Evolutionary conservation across 2,113 vertebrate genomes (phyloP), one percentile per base, ranked within the genome.

Genomic region (Ia io): DNA sequence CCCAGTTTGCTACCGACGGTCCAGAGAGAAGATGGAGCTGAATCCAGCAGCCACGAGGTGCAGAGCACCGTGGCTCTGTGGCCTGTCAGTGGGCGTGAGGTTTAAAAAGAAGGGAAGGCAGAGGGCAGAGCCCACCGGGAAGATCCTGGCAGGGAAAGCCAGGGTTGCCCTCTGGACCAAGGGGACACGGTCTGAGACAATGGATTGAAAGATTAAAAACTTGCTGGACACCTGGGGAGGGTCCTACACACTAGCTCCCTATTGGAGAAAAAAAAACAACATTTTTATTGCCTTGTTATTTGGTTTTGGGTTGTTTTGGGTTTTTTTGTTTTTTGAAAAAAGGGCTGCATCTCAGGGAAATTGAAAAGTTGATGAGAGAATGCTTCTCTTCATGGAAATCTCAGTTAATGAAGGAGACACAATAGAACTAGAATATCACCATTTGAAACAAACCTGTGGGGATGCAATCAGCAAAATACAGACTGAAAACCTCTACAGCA

Each of bases 51-150:
- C 56, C 4, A 1, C 37, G 2, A n/a, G 70, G 49, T 2, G 79
- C 3, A 1, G 16, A 53, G 70, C 9, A 0, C 0, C 0, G 23
- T 0, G 16, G 67, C 71, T 28, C 35, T 6, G 6, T 0, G 30
- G 40, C 23, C 35, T 70, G 76, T 32, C 5, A 0, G 16, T 0
- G 53, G 37, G 3, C 0, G 14, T 3, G 67, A 73, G 51, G 30
- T 11, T 35, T 47, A 4, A 3, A 5, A 56, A 35, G 70, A 61
- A 44, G 78, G 67, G 56, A 10, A 70, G 30, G 30, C 51, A 10
- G 22, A 30, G 47, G 20, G 22, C 7, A 23, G 85, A 78, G 20
- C 18, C 71, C 1, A 1, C 22, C 16, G 9, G 11, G 37, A 77
- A 88, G 51, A 30, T 20, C 17, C 5, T 28, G 63, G 47, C 7